Base-by-base conservation (phyloP, 1,140 invertebrate genomes). In the Drosophila gunungcola region DNA sequence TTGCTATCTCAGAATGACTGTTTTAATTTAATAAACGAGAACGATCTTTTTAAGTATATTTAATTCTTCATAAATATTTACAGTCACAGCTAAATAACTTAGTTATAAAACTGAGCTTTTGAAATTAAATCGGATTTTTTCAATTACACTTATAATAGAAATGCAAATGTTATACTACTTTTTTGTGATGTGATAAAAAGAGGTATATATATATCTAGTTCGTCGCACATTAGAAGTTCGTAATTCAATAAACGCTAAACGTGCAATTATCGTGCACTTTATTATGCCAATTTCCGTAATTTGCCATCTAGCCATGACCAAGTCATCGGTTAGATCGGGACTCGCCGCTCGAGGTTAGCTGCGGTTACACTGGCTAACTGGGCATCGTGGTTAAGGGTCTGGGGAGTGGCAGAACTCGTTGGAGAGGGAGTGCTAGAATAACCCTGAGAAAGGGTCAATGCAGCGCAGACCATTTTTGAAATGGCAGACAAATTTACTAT, bases 191-290 rank as follows among this genome's bases (percentile, higher is more conserved):
- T 34, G 13, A 38, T 32, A 4, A 10, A 49, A 61, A 45, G 43
- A 27, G 51, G 13, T 25, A 32, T 42, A 27, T 42, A 27, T 6
- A 21, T 48, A 51, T 53, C 49, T 48, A 73, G 73, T 83, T 82
- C 73, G 72, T 70, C 52, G 58, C 80, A 93, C 81, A 81, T 89
- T 91, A 89, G 84, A 91, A 78, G 69, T 67, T 81, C 67, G 74
- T 91, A 91, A 91, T 91, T 91, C 78, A 91, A 91, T 91, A 88
- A 91, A 77, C 69, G 60, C 84, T 80, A 91, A 91, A 91, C 78
- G 73, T 91, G 84, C 75, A 91, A 91, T 91, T 91, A 91, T 91
- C 76, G 74, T 89, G 58, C 89, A 91, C 80, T 91, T 91, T 91
- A 91, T 91, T 91, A 91, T 70, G 72, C 72, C 84, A 91, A 91